Conservation (phyloP, 2,113 vertebrate genomes). For the Carlito syrichta region DNA sequence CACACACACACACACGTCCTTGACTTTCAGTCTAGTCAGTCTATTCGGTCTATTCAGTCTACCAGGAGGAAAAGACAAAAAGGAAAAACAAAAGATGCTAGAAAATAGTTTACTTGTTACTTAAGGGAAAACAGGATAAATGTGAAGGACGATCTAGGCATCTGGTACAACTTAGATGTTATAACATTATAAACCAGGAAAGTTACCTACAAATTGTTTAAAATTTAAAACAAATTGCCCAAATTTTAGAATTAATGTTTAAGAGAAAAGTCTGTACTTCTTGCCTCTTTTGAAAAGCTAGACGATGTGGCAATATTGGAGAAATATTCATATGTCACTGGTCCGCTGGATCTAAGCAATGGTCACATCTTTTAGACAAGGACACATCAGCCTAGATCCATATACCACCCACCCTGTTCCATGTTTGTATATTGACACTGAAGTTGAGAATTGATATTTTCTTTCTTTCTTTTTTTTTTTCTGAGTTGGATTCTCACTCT, state of each 20-base stretch:
- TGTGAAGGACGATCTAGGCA: background rate
- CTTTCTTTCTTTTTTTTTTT: no score
- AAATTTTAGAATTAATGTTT: background rate
- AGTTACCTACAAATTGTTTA: background rate
- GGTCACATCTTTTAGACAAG: background rate
- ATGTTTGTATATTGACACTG: background rate
- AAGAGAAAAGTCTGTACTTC: background rate
- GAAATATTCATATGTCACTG: background rate
- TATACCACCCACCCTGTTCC: accelerated
- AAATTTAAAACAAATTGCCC: background rate
- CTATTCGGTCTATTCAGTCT: background rate
- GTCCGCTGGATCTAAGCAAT: accelerated
- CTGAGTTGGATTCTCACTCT: no score
- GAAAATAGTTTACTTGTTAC: background rate
- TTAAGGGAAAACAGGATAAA: background rate
- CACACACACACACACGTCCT: no score
- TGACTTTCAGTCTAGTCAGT: no score
- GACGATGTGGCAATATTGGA: background rate
- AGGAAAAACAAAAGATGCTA: background rate
- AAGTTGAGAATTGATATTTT: background rate
- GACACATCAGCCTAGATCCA: accelerated
- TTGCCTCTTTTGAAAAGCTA: background rate
- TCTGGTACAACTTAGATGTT: no score
- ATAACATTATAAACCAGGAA: background rate
- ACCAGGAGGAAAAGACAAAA: background rate